Base-by-base conservation (phyloP, 1,140 invertebrate genomes). In the Metopolophium dirhodum region DNA sequence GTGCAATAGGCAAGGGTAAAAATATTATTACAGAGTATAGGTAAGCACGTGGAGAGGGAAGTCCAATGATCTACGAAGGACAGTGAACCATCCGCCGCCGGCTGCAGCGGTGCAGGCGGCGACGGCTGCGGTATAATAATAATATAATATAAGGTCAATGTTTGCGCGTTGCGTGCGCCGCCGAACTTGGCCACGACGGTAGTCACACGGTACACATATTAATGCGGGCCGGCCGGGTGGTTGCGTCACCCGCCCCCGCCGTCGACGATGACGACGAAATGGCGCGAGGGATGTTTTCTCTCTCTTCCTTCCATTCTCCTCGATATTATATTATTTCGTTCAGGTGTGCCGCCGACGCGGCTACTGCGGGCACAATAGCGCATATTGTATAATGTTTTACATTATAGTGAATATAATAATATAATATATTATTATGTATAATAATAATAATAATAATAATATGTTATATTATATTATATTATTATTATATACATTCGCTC, bases 61-160 rank as follows among this genome's bases (percentile, higher is more conserved):
- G 91, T 93, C 77, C 91, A 93, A 93, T 68, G 91, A 51, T 85
- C 82, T 57, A 57, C 82, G 91, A 85, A 93, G 82, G 91, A 93
- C 91, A 93, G 91, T 93, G 91, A 93, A 93, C 91, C 91, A 93
- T 54, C 35, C n/a, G 47, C 47, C 23, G 82, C n/a, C 47, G 35
- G 89, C 47, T 82, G 90, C 37, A 18, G 61, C 26, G 30, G 47
- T 35, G 87, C 47, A 83, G 77, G 77, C 77, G 35, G 30, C 77
- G 77, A 23, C 77, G 77, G 30, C 41, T 4, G 45, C 86, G 20
- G 47, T 20, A 35, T 54, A 26, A 47, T 77, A 77, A 77, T 77
- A 77, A n/a, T n/a, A 68, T n/a, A n/a, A n/a, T 77, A 77, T 89
- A 49, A 89, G 88, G 88, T 89, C 88, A 89, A 89, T 57, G 88